phyloP scores from a whole-genome alignment of 2,888 invertebrate genomes.

The Malthinus seriepunctatus region DNA sequence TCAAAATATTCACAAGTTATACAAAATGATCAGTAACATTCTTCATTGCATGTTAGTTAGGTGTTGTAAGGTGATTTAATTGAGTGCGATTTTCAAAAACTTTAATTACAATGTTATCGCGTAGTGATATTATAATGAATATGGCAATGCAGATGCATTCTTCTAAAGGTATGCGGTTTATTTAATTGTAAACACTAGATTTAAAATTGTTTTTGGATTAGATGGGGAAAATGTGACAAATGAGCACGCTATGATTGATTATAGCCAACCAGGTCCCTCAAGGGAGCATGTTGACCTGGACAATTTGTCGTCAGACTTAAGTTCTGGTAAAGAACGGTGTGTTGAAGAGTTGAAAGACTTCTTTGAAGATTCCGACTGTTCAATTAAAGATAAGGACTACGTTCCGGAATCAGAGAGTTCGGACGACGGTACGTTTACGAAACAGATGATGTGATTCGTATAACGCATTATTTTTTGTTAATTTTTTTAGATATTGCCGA shows the following conservation, averaged over 20 bases:
- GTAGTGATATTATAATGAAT: not conserved
- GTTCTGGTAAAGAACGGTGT: conserved; percentile 1
- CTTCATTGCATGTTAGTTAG: too few relatives aligned
- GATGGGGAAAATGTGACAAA: not conserved
- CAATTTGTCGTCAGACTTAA: not conserved
- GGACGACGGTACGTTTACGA: too few relatives aligned
- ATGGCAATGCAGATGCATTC: not conserved
- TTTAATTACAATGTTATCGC: not conserved
- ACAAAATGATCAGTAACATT: too few relatives aligned
- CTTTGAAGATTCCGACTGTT: conserved; percentile 5
- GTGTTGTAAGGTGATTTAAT: too few relatives aligned
- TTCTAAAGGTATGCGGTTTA: not conserved
- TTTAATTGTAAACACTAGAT: not conserved
- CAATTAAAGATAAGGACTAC: not conserved
- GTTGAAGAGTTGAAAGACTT: not conserved
- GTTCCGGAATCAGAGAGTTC: not conserved
- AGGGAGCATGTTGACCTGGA: not conserved
- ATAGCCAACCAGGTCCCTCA: not conserved
- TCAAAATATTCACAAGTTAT: too few relatives aligned
- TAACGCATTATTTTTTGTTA: too few relatives aligned
- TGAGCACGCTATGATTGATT: too few relatives aligned
- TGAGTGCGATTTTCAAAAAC: too few relatives aligned
- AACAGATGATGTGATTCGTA: not conserved
- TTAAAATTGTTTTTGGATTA: not conserved
- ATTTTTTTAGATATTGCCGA: too few relatives aligned